A percentile compares a stretch with the other conserved stretches of the same genome.
phyloP scores from a whole-genome alignment of 2,113 vertebrate species.

The Caretta caretta region DNA sequence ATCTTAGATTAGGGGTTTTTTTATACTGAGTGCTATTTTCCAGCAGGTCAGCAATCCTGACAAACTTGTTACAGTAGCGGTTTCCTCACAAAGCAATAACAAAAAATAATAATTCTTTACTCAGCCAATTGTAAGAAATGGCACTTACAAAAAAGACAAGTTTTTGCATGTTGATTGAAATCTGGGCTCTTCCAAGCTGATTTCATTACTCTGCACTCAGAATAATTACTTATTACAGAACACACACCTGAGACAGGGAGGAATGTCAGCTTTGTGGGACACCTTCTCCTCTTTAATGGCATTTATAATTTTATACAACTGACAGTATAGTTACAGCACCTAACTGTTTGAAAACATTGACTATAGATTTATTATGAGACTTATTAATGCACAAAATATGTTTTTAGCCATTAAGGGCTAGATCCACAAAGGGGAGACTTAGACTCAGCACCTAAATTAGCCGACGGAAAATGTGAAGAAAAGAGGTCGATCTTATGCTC shows the following conservation, averaged over 20 bases:
- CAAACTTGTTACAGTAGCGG: conserved; percentile 32
- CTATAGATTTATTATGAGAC: not conserved
- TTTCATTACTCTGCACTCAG: conserved; percentile 19
- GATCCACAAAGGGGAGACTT: not conserved
- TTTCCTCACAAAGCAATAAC: conserved; percentile 33
- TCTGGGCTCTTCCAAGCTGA: conserved; percentile 8
- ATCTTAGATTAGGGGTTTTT: not conserved
- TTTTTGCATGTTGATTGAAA: conserved; percentile 49
- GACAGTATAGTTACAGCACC: not conserved
- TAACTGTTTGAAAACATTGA: not conserved
- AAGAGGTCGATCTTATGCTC: not conserved
- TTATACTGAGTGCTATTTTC: not conserved
- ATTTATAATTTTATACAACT: conserved; percentile 32
- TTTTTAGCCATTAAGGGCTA: not conserved
- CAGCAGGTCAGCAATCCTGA: conserved; percentile 33
- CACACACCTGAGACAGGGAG: not conserved
- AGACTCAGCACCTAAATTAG: not conserved
- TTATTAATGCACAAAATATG: not conserved
- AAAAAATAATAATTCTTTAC: not conserved
- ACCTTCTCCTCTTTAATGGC: conserved; percentile 38
- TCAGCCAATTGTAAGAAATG: conserved; percentile 1
- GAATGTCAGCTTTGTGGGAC: conserved; percentile 11
- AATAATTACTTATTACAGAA: conserved; percentile 33
- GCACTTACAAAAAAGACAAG: not conserved
- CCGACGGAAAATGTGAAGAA: not conserved